phyloP scores from a whole-genome alignment of 2,113 vertebrate species.

The Furnarius figulus region DNA sequence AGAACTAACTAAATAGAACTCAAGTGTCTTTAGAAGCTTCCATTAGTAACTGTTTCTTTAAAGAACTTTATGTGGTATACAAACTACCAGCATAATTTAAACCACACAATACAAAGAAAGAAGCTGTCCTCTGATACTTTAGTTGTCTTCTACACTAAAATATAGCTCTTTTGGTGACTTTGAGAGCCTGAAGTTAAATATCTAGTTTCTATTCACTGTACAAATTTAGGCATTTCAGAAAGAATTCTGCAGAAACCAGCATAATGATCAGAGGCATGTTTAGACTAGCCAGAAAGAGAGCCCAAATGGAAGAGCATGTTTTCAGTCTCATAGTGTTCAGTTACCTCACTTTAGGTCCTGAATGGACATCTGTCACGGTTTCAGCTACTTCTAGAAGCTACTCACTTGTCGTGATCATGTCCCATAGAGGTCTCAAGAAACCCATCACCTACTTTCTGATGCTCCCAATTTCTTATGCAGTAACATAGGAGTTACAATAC shows the following conservation, averaged over 20 bases:
- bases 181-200: background rate
- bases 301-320: background rate
- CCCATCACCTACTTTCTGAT: background rate
- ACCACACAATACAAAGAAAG: background rate
- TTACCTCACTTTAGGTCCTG: background rate
- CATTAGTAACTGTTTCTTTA: background rate
- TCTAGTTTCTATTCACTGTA: background rate
- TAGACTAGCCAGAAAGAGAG: background rate
- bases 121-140: background rate
- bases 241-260: background rate
- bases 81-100: background rate
- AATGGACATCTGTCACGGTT: fast-evolving
- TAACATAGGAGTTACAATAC: background rate
- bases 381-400: background rate
- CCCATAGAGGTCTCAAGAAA: background rate
- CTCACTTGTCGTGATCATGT: background rate
- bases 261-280: background rate
- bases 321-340: background rate
- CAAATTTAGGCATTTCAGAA: background rate
- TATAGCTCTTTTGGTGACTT: background rate
- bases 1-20: background rate
- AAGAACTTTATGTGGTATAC: background rate
- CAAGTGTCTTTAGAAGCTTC: background rate
- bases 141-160: background rate
- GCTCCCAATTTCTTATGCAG: background rate